phyloP scores from a whole-genome alignment of 1,140 invertebrate species.

The Pseudomyrmex gracilis region DNA sequence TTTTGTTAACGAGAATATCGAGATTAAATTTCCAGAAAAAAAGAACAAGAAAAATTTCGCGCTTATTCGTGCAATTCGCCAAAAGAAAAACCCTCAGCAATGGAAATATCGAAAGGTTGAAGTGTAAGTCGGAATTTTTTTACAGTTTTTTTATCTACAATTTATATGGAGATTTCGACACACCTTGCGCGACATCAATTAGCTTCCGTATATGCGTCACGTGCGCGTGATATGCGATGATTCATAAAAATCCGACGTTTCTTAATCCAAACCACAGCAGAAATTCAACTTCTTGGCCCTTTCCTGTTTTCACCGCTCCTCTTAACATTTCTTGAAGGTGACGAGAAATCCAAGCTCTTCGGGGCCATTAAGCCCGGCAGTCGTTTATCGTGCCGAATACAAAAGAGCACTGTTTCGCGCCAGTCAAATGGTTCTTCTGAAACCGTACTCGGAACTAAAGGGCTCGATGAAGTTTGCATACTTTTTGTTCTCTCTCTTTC shows the following conservation, averaged over 20 bases:
- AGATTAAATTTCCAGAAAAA: no score
- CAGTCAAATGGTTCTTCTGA: constrained; percentile 55
- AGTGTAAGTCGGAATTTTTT: no score
- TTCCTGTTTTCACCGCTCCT: neutral
- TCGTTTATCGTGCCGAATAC: constrained; percentile 54
- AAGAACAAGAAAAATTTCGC: no score
- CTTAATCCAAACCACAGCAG: no score
- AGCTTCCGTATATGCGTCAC: neutral
- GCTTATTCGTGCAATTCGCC: no score
- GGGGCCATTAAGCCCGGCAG: constrained; percentile 48
- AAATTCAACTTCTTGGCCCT: neutral
- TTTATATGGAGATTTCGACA: neutral
- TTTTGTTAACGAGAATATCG: no score
- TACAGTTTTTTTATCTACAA: neutral
- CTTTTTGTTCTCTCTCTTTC: constrained; percentile 34
- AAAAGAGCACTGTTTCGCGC: constrained; percentile 61
- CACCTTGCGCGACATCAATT: constrained; percentile 10
- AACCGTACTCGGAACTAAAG: constrained; percentile 53
- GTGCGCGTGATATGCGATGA: neutral
- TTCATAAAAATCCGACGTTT: constrained; percentile 4
- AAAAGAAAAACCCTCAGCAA: no score
- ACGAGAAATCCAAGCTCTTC: constrained; percentile 45
- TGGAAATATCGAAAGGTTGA: no score
- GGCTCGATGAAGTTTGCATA: constrained; percentile 56
- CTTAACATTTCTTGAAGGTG: constrained; percentile 44